phyloP scores from a whole-genome alignment of 2,888 invertebrate genomes.

The Meloe dianella region DNA sequence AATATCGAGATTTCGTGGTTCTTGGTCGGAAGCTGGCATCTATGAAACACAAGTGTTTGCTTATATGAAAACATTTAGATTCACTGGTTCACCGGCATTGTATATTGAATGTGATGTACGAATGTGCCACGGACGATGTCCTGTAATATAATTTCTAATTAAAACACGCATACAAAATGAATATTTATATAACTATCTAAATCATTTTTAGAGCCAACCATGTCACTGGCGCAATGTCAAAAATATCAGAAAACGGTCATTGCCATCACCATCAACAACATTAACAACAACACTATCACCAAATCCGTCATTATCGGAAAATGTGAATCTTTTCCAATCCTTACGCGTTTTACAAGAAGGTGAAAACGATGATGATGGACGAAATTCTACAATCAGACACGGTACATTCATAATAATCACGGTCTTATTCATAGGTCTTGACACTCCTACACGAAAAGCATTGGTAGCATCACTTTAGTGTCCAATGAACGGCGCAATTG shows the following conservation, averaged over 20 bases:
- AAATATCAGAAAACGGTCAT: conserved; percentile 76
- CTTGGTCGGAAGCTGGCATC: conserved; percentile 89
- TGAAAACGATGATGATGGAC: conserved; percentile 70
- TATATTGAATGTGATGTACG: conserved; percentile 94
- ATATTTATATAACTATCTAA: no score
- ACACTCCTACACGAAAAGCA: no score
- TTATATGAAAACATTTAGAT: conserved; percentile 93
- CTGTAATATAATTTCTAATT: conserved; percentile 70
- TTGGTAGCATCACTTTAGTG: no score
- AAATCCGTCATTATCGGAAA: conserved; percentile 74
- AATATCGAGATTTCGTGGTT: conserved; percentile 89
- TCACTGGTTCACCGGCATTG: conserved; percentile 91
- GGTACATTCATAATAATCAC: no score
- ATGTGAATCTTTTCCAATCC: conserved; percentile 88
- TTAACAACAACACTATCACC: conserved; percentile 46
- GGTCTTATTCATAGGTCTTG: no score
- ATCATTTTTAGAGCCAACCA: conserved; percentile 81
- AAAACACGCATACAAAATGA: no score
- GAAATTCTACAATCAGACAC: conserved; percentile 43
- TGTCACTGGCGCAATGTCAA: conserved; percentile 93
- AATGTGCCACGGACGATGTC: conserved; percentile 95
- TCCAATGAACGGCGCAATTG: no score
- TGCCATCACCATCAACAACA: conserved; percentile 58
- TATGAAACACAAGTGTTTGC: conserved; percentile 94
- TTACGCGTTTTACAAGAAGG: conserved; percentile 86